Evolutionary conservation across 2,888 invertebrate species (phyloP), one percentile per base, ranked within the genome.

Genomic region (Drosophila tripunctata): DNA sequence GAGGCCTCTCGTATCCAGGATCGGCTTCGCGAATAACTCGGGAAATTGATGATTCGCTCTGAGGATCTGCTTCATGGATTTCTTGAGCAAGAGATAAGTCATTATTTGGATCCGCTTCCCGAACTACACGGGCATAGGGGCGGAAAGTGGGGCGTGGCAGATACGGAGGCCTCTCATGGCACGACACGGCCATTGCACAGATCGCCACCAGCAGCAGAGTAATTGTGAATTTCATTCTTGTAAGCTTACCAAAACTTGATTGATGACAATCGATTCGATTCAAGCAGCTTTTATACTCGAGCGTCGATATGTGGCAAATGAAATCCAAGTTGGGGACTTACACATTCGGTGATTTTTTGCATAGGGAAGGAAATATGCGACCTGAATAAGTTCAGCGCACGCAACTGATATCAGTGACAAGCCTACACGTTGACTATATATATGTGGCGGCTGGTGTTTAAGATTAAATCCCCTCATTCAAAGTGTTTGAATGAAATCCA

Each of bases 171-270:
- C 15, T 56, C 12, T 62, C 55, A 17, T 50, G 31, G 1, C 41
- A 57, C 1, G 45, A 62, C 31, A 55, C 12, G 15, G 27, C 51
- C 55, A 70, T n/a, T 12, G 36, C 64, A 17, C 36, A 56, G 38
- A 64, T 12, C 1, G 51, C 33, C 1, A 70, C 10, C 19, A 70
- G 55, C 17, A 70, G 30, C 4, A 70, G 0, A 14, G 45, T 6
- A 31, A 70, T 40, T 60, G 58, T 7, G 45, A 30, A 60, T 21
- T 70, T 70, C 71, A 70, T 70, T 35, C 6, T 65, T 3, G 22
- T 35, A 12, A 2, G 22, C 10, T 48, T 22, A n/a, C 5, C 60
- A 31, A 51, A 27, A 21, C 19, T 43, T 41, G 58, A 48, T 47
- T 70, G 64, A 58, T 69, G 41, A 15, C 3, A 1, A 4, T 54